Base-by-base conservation (phyloP, 1,140 invertebrate genomes). In the Streblospio benedicti region DNA sequence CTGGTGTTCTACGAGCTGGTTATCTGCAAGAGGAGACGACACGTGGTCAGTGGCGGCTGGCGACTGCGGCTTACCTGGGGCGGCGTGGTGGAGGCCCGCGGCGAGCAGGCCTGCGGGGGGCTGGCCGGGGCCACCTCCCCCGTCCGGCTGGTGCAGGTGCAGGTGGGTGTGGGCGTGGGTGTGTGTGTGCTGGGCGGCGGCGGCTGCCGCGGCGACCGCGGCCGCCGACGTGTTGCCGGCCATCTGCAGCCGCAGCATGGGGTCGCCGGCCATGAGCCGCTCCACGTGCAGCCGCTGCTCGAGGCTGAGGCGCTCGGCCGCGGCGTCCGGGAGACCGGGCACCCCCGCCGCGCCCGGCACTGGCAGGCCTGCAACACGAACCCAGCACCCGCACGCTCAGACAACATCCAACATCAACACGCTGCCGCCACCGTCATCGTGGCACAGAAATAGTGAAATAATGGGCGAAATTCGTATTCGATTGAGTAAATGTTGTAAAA, bases 171-270 rank as follows among this genome's bases (percentile, higher is more conserved):
- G 81, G 31, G 78, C 73, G 68, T 83, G 82, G 51, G 80, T 75
- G 62, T 83, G 91, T 68, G 90, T 88, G 81, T 93, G 91, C 53
- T 87, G 87, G 75, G 87, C 76, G 87, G 88, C 77, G 86, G 87
- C 59, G 84, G 86, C 61, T 12, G 62, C 65, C n/a, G 62, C 62
- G 18, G 55, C 62, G 6, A 60, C 59, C 12, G 64, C 61, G 2
- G 65, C 63, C 33, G 57, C 50, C n/a, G 18, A 54, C 50, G 33
- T 30, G 27, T 18, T 18, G 25, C 87, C 87, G 64, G 87, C 87
- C 87, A 92, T 89, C 80, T 91, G 88, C 60, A 91, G 80, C 52
- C 89, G 85, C 67, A 88, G 79, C 82, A 87, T 84, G 54, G 86
- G 85, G 75, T 87, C 86, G 53, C 83, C 84, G n/a, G 53, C 18